Evolutionary conservation across 1,140 invertebrate species (phyloP).

Genomic region (Pachyrhynchus sulphureomaculatus): DNA sequence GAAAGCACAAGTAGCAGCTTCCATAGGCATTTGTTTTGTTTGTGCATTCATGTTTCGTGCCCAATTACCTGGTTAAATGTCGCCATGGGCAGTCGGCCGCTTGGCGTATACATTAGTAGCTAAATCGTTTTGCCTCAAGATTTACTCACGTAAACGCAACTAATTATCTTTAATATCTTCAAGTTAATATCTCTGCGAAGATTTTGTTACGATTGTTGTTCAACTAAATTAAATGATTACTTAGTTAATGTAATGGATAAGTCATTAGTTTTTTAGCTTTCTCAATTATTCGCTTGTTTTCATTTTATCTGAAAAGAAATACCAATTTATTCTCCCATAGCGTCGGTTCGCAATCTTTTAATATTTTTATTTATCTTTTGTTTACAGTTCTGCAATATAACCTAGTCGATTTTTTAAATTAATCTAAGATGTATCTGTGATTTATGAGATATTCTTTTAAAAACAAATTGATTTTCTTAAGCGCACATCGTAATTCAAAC

Average conservation of each 20-base stretch:
- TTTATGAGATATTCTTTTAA: too few species aligned
- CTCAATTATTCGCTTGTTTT: too few species aligned
- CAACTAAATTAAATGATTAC: neutral
- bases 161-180: conserved; percentile 29
- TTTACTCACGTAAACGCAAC: conserved; percentile 30
- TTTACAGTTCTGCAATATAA: too few species aligned
- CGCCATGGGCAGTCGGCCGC: conserved; percentile 34
- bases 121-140: conserved; percentile 41
- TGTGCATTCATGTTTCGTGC: conserved; percentile 23
- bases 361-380: too few species aligned
- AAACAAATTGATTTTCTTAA: too few species aligned
- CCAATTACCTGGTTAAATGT: conserved; percentile 40
- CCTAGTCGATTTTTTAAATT: too few species aligned
- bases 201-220: conserved; percentile 4
- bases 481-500: too few species aligned
- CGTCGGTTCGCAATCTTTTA: too few species aligned
- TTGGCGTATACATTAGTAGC: conserved; percentile 34
- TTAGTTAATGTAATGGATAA: neutral
- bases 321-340: too few species aligned
- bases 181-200: conserved; percentile 1
- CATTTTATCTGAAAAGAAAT: too few species aligned
- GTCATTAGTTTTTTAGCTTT: too few species aligned
- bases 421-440: too few species aligned
- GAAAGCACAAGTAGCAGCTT: conserved; percentile 18
- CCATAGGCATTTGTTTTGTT: conserved; percentile 25